phyloP scores from a whole-genome alignment of 1,140 invertebrate species.

The Drosophila melanica region DNA sequence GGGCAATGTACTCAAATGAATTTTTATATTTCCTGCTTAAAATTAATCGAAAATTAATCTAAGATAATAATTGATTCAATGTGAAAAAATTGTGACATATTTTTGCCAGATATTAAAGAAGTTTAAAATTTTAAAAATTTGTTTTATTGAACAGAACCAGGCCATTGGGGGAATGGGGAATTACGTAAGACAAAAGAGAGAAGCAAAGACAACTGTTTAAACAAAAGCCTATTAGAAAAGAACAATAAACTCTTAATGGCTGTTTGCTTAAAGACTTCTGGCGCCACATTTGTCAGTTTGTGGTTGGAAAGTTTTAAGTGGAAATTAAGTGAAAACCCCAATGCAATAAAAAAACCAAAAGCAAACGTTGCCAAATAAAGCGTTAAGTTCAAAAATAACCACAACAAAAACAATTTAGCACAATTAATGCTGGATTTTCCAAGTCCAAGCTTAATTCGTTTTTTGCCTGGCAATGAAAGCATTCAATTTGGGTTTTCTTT shows the following conservation, averaged over 20 bases:
- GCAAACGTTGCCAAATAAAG: conserved; percentile 53
- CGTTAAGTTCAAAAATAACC: conserved; percentile 29
- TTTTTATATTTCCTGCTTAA: too few relatives aligned
- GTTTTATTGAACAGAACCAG: conserved; percentile 31
- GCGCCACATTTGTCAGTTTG: conserved; percentile 31
- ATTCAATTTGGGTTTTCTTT: conserved; percentile 41
- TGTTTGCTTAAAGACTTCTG: conserved; percentile 42
- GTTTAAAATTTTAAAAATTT: background rate
- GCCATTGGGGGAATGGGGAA: conserved; percentile 57
- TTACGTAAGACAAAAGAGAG: conserved; percentile 38
- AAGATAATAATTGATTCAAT: too few relatives aligned
- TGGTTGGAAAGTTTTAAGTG: conserved; percentile 45
- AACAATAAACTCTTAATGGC: conserved; percentile 43
- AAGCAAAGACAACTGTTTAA: conserved; percentile 60
- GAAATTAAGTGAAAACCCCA: conserved; percentile 47
- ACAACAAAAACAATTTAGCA: conserved; percentile 62
- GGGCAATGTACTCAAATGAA: too few relatives aligned
- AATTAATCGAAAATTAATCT: too few relatives aligned
- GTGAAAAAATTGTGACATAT: conserved; percentile 13
- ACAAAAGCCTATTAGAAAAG: conserved; percentile 31
- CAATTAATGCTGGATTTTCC: conserved; percentile 73
- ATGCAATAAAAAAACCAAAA: conserved; percentile 46
- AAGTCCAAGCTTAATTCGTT: conserved; percentile 17
- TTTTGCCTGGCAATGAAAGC: conserved; percentile 47
- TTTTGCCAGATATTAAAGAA: conserved; percentile 2